Evolutionary conservation across 1,140 invertebrate genomes (phyloP), one percentile per base, ranked within the genome.

Genomic region (Drosophila pandora): DNA sequence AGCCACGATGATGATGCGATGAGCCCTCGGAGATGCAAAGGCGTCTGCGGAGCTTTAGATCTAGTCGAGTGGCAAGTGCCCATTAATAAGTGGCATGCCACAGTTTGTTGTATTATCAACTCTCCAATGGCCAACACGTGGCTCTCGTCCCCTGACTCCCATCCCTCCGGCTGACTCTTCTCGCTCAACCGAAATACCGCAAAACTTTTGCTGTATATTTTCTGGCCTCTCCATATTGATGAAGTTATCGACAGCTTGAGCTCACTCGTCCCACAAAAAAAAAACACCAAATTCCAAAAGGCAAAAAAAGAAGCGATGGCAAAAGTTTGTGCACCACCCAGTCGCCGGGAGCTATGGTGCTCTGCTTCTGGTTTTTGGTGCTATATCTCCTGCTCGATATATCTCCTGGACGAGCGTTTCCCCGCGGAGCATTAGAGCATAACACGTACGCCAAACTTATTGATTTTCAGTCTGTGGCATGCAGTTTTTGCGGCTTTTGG

Each of bases 401-500:
- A 77, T 77, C 58, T 78, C 17, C 39, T 58, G 23, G 65, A 37
- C 47, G 62, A 39, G 37, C 48, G 21, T 7, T 49, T 7, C 45
- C 58, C 70, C 34, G 21, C 13, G 67, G 62, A 63, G 60, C 60
- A 60, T 49, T 75, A 60, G 57, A 76, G 62, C 83, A 59, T 62
- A 79, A 76, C 83, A 88, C 83, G 83, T 87, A 79, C 84, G 75
- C 65, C 79, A 76, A 88, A 83, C 75, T 83, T 88, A 87, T 87
- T 88, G 83, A 88, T 87, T 87, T 88, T 82, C 17, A 34, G 63
- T 69, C 60, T 75, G 47, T 39, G 72, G 53, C 77, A 70, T 85
- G 78, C 82, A 88, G 70, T 82, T 77, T 73, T 85, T 77, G 78
- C 59, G 65, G 78, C 78, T 82, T 79, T 71, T 82, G 83, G 85